Evolutionary conservation across 2,888 invertebrate genomes (phyloP), one percentile per base, ranked within the genome.

Genomic region (Tryphoninae sp.): DNA sequence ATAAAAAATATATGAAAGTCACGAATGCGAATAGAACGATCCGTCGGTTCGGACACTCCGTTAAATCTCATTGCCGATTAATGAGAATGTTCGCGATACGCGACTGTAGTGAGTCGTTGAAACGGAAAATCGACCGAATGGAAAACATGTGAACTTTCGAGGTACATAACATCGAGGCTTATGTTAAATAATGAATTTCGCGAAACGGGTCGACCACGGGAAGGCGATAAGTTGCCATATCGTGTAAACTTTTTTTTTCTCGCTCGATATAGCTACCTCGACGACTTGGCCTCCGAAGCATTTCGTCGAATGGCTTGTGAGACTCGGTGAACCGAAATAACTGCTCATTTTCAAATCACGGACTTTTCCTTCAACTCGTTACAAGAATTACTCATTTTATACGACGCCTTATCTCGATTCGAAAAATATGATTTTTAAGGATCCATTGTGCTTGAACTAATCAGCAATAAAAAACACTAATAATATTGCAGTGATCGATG

Each of bases 111-210:
- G 59, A 23, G 61, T 26, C 65, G 61, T 23, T 42, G 69, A 74
- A 74, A 51, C 51, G n/a, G 51, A 40, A 59, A 69, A 81, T 78
- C 71, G 81, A 81, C 62, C 81, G 42, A n/a, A n/a, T 19, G 22
- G 26, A 16, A 68, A 55, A 73, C 53, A 13, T 59, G 68, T 22
- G 16, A 81, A 81, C 74, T 81, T 78, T 81, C 45, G 69, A 42
- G 45, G 68, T 77, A 71, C 26, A 23, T 51, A 65, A 71, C 74
- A 53, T 71, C 59, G 40, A n/a, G 42, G 64, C 64, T 59, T 23
- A 11, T 51, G 23, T 26, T 81, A 33, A 81, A 81, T 81, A 81
- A 81, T 81, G 23, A 45, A 81, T 71, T 65, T 53, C n/a, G 51
- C 45, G 13, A 61, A 72, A 74, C n/a, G 11, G 51, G 6, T 9